Conservation (phyloP, 2,113 vertebrate species). For the Scolopax mira region DNA sequence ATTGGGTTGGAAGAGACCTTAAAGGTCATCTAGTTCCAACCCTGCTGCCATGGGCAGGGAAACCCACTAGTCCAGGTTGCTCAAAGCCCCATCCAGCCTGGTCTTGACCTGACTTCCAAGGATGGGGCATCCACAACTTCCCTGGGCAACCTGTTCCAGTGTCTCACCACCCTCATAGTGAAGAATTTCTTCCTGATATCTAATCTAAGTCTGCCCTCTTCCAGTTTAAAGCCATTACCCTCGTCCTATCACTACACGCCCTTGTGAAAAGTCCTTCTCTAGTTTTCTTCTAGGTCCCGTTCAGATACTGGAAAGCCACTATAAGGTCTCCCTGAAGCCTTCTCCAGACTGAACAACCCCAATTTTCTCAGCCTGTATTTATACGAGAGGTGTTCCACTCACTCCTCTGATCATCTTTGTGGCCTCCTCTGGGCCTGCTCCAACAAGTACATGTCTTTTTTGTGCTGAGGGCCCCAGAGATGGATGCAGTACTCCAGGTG, state of each 20-base stretch:
- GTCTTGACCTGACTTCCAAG: background rate
- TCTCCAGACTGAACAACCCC: background rate
- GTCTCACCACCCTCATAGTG: background rate
- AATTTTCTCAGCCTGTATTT: background rate
- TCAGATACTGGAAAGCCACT: background rate
- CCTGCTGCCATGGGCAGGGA: background rate
- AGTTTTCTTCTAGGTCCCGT: background rate
- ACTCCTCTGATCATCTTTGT: background rate
- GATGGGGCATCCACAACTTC: background rate
- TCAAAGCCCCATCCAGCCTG: background rate
- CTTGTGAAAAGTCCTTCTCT: background rate
- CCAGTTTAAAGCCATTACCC: background rate
- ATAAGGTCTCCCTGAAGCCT: background rate
- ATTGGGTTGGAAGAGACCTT: background rate
- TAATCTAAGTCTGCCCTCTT: background rate
- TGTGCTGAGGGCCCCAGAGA: background rate
- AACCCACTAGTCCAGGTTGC: background rate
- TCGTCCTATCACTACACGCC: background rate
- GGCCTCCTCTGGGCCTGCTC: background rate
- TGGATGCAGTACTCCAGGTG: background rate
- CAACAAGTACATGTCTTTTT: background rate
- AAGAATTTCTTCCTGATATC: background rate
- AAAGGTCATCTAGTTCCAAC: background rate
- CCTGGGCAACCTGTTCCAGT: background rate
- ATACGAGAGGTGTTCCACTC: background rate